A percentile compares a stretch with the other conserved stretches of the same genome.
phyloP scores from a whole-genome alignment of 2,888 invertebrate genomes.

The Atethmia centrago region DNA sequence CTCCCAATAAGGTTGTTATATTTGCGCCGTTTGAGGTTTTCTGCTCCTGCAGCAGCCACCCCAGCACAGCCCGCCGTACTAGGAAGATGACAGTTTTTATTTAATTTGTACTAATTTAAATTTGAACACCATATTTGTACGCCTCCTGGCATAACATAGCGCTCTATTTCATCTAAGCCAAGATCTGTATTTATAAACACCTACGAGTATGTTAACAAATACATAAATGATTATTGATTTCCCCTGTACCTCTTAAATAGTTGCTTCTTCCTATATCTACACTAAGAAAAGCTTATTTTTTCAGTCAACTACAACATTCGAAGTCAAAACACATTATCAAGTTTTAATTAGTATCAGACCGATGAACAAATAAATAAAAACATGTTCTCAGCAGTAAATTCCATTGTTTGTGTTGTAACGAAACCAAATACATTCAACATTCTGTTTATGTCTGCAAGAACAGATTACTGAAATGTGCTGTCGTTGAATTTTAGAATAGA shows the following conservation, averaged over 20 bases:
- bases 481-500: constrained; percentile 39
- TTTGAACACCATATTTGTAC: no score
- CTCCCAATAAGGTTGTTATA: no score
- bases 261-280: background rate
- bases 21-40: no score
- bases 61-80: no score
- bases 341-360: constrained; percentile 45
- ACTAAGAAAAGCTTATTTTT: constrained; percentile 24
- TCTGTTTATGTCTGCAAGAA: constrained; percentile 42
- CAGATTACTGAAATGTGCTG: constrained; percentile 37
- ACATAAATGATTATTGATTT: no score
- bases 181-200: no score
- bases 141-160: no score
- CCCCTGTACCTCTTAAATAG: background rate
- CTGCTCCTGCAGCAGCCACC: no score
- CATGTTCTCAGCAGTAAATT: constrained; percentile 25
- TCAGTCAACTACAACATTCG: background rate
- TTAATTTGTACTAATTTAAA: no score
- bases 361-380: constrained; percentile 44
- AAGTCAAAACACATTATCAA: constrained; percentile 37
- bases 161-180: no score
- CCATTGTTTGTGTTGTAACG: constrained; percentile 46
- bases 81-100: no score
- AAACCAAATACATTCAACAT: constrained; percentile 41
- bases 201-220: no score